These are phyloP conservation scores for Bufo gargarizans DNA, from an alignment of 2,113 vertebrate genomes.

Conservation along the genomic window DNA sequence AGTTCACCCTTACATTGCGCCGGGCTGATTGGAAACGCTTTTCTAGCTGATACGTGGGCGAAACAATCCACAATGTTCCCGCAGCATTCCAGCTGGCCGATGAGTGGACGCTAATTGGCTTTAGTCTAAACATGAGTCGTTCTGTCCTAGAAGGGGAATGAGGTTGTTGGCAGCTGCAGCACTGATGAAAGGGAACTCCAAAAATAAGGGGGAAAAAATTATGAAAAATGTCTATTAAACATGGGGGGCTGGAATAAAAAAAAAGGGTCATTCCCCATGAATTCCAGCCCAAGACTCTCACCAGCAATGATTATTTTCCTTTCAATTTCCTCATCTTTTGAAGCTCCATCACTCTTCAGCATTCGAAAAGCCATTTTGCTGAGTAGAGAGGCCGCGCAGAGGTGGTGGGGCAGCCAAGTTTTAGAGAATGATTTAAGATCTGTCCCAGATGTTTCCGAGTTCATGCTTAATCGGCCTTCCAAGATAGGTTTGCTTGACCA, in stretches of 20 bases:
- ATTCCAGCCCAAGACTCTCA: slow-evolving; percentile 65
- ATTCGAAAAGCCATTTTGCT: slow-evolving; percentile 76
- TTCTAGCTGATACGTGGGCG: slow-evolving; percentile 35
- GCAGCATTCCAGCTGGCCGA: slow-evolving; percentile 51
- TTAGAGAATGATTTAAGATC: slow-evolving; percentile 69
- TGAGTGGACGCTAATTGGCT: slow-evolving; percentile 51
- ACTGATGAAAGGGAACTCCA: slow-evolving; percentile 29
- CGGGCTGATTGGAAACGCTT: slow-evolving; percentile 11
- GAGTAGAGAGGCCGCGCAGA: slow-evolving; percentile 83
- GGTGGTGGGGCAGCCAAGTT: slow-evolving; percentile 81
- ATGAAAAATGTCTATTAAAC: slow-evolving; percentile 3
- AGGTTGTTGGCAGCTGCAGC: slow-evolving; percentile 37
- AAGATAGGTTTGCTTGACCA: slow-evolving; percentile 87
- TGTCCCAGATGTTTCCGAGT: slow-evolving; percentile 73
- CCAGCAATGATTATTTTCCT: slow-evolving; percentile 70
- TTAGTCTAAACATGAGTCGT: slow-evolving; percentile 55
- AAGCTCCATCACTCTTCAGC: slow-evolving; percentile 60
- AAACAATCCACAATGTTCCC: slow-evolving; percentile 56
- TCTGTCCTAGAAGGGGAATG: slow-evolving; percentile 26
- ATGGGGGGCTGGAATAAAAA: neutral
- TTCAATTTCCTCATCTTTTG: slow-evolving; percentile 64
- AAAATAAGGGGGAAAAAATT: neutral
- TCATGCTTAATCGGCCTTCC: slow-evolving; percentile 78
- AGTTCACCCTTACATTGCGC: neutral
- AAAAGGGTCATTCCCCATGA: neutral